Evolutionary conservation across 37 sponge, comb jelly and placozoan genomes (phyloP), one percentile per base, ranked within the genome.

Genomic region (Theonella swinhoei): DNA sequence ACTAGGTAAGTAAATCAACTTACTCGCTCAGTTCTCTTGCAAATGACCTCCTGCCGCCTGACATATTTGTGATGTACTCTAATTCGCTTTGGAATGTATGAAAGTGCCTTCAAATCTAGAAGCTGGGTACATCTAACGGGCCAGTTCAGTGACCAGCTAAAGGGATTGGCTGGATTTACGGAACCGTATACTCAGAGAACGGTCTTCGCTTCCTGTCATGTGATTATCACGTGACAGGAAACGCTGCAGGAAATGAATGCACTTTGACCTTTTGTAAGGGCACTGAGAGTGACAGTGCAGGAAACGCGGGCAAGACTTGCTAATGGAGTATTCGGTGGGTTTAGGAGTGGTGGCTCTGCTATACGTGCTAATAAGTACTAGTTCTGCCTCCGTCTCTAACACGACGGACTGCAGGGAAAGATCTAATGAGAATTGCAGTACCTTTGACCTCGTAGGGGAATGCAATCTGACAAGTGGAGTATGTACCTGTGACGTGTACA

Each of bases 1-100:
- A 47, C 54, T 47, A 47, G 54, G 7, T 47, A 7, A 47, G 54
- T 47, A 47, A 47, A 47, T 24, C 4, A 3, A 61, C 82, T 73
- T 39, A 82, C 82, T 82, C 82, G 32, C 60, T 82, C 41, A 62
- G 63, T 25, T 72, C 82, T 35, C 64, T 82, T 9, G 82, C 82
- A 31, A 82, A 82, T 29, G 82, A 82, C 34, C 82, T 61, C 39
- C 39, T 82, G 62, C 66, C 62, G 26, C 62, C 82, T 8, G 35
- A 22, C 54, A 47, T 42, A 14, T 4, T 33, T 64, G 30, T 31
- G 1, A 47, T 47, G 54, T 14, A 17, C 54, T 47, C 54, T 47
- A 47, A 47, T 47, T 47, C 54, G 11, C 54, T 47, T 7, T 47
- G 54, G 54, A 47, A 47, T 47, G 54, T 14, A 47, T 4, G 66